phyloP scores from a whole-genome alignment of 2,113 vertebrate species.

The Grallaria varia region DNA sequence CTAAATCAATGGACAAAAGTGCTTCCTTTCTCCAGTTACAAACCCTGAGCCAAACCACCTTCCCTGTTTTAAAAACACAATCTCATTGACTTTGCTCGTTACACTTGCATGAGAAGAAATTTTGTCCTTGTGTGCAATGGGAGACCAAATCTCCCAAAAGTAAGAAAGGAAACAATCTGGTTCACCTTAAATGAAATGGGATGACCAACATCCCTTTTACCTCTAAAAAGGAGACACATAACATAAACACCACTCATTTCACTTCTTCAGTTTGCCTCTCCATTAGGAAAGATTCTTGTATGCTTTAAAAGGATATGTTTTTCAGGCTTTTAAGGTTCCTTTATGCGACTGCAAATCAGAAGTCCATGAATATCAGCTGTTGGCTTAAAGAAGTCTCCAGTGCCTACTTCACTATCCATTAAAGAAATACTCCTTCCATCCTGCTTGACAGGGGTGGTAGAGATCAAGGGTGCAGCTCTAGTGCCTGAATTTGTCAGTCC shows the following conservation, averaged over 20 bases:
- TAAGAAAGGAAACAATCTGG: neutral
- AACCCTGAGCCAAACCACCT: neutral
- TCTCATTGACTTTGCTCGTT: neutral
- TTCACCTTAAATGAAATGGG: neutral
- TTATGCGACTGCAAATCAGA: neutral
- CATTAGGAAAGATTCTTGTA: neutral
- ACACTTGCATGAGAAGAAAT: neutral
- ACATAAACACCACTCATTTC: neutral
- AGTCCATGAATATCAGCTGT: neutral
- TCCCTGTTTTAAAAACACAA: neutral
- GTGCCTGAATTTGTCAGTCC: neutral
- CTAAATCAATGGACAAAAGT: neutral
- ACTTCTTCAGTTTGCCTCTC: neutral
- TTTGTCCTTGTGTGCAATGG: neutral
- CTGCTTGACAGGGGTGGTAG: neutral
- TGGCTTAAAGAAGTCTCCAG: neutral
- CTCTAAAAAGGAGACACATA: neutral
- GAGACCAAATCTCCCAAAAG: neutral
- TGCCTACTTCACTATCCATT: neutral
- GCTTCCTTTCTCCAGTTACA: slow-evolving; percentile 17
- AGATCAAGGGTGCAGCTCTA: neutral
- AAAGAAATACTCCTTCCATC: neutral
- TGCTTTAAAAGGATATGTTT: neutral
- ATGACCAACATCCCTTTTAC: neutral
- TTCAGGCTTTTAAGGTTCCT: neutral